A percentile compares a stretch with the other conserved stretches of the same genome.
phyloP scores from a whole-genome alignment of 2,797 vertebrate species.

The Danio tinwini region DNA sequence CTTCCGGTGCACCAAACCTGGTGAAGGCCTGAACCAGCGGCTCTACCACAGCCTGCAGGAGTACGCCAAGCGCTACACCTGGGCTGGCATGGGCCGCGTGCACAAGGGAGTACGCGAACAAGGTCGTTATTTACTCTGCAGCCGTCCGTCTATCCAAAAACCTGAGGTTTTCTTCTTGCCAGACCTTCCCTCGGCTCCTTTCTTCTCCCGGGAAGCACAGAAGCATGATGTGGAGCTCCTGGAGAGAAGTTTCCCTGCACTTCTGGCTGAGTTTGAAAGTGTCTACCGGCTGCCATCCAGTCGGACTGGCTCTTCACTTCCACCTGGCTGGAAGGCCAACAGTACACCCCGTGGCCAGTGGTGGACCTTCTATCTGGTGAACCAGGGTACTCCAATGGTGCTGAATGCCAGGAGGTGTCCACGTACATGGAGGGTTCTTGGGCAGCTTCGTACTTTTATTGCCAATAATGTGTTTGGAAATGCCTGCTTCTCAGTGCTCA shows the following conservation, averaged over 20 bases:
- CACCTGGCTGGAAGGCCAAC: conserved; percentile 93
- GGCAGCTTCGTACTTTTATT: conserved; percentile 96
- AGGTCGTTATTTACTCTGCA: conserved; percentile 86
- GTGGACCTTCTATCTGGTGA: conserved; percentile 97
- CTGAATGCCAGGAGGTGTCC: conserved; percentile 94
- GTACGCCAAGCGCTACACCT: conserved; percentile 98
- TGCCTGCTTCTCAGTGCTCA: conserved; percentile 95
- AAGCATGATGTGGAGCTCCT: conserved; percentile 95
- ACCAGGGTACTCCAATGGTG: conserved; percentile 91
- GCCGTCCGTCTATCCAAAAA: conserved; percentile 93
- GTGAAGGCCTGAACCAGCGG: conserved; percentile 91
- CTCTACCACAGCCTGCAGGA: conserved; percentile 98
- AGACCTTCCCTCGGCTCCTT: conserved; percentile 90
- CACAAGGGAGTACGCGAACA: conserved; percentile 96
- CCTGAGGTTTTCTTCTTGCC: conserved; percentile 97
- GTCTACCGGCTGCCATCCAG: conserved; percentile 87
- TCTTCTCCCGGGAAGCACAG: conserved; percentile 95
- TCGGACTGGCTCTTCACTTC: conserved; percentile 81
- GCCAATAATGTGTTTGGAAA: conserved; percentile 98
- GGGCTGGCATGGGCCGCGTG: conserved; percentile 98
- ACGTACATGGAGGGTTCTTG: conserved; percentile 92
- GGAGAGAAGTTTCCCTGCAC: conserved; percentile 92
- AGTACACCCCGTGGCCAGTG: conserved; percentile 92
- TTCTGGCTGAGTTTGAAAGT: conserved; percentile 92
- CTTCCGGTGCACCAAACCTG: conserved; percentile 84